phyloP scores from a whole-genome alignment of 2,113 vertebrate species.

The Notiomystis cincta region DNA sequence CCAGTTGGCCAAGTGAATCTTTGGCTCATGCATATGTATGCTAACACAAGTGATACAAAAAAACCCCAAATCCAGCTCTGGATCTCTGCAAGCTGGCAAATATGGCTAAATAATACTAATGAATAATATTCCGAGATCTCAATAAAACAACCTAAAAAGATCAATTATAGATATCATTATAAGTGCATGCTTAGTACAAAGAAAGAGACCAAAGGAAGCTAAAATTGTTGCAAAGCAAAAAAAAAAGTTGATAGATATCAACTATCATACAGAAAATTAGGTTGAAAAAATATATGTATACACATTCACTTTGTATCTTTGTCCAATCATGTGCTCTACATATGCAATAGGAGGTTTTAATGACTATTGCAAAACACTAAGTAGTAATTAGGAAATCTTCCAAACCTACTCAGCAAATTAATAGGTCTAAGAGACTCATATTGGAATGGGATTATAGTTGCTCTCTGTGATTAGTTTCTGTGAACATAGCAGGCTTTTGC shows the following conservation, averaged over 20 bases:
- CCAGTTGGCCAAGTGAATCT: neutral
- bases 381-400: conserved; percentile 49
- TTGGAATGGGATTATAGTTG: conserved; percentile 2
- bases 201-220: neutral
- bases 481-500: neutral
- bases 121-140: conserved; percentile 4
- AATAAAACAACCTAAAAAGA: conserved; percentile 6
- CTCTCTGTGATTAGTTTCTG: neutral
- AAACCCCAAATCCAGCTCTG: neutral
- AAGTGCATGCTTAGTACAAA: neutral
- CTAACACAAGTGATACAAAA: neutral
- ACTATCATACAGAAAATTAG: neutral
- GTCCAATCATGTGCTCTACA: neutral
- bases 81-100: neutral
- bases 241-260: neutral
- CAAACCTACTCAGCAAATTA: conserved; percentile 39
- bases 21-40: neutral
- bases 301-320: neutral
- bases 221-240: neutral
- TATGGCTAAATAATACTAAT: neutral
- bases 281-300: neutral
- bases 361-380: conserved; percentile 48
- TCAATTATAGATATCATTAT: neutral
- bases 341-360: conserved; percentile 28
- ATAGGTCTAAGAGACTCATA: neutral